Base-by-base conservation (phyloP, 2,797 vertebrate genomes). In the Pseudomugil gertrudae region DNA sequence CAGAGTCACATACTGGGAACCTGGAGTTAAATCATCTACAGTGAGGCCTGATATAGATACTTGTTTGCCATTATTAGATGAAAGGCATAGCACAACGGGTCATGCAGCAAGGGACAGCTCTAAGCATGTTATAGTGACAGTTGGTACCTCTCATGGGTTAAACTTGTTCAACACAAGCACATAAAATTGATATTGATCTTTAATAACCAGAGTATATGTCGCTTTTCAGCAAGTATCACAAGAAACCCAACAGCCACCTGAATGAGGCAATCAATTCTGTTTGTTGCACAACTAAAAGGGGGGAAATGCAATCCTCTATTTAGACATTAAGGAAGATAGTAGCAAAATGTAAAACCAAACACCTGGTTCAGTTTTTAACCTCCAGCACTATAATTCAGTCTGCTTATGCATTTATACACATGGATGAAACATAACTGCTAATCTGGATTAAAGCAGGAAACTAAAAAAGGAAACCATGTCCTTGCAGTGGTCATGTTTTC, bases 61-160 rank as follows among this genome's bases (percentile, higher is more conserved):
- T 62, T 43, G 69, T 79, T 80, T 63, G 71, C 79, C 88, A 70
- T 80, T 83, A 87, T 87, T 74, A 83, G 86, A 78, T 78, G 78
- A 74, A 79, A 81, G 76, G 59, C 78, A 66, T 53, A 60, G 83
- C 62, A 64, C 38, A 55, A 68, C 40, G 63, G 77, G 78, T 76
- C 84, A 83, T 26, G 50, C 52, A 47, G 52, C 8, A 19, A 69
- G 47, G 71, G 69, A 69, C 58, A 10, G 45, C 73, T 40, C 52
- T 55, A 38, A 70, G 50, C 32, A 21, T n/a, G 19, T 5, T 48
- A 58, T 40, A 38, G 58, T 26, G 29, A 33, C 19, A 19, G 24
- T 33, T 47, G 38, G 47, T 53, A 38, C 45, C 27, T 45, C 57
- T 36, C 17, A 3, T 54, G 9, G 23, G 26, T 29, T 26, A 35